A percentile compares a stretch with the other conserved stretches of the same genome.
Evolutionary conservation across 2,888 invertebrate genomes (phyloP).

Genomic region (Sinhomidia bicolor): DNA sequence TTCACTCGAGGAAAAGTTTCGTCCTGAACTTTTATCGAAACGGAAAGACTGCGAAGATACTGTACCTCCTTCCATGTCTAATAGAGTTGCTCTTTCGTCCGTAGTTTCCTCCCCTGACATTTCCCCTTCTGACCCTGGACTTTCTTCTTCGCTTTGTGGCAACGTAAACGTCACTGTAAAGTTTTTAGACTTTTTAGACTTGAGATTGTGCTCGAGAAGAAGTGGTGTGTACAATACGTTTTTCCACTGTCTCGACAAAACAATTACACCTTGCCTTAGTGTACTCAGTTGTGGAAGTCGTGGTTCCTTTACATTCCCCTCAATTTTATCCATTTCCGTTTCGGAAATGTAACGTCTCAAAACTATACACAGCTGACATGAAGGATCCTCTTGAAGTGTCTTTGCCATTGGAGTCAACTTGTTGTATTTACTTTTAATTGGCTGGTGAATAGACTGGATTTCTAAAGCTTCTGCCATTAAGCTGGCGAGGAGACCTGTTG

Average conservation of each 20-base stretch:
- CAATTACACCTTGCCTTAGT: slow-evolving; percentile 97
- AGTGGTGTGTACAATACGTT: slow-evolving; percentile 96
- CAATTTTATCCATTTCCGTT: slow-evolving; percentile 89
- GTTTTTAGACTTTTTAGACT: slow-evolving; percentile 87
- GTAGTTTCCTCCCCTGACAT: slow-evolving; percentile 84
- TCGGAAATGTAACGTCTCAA: slow-evolving; percentile 92
- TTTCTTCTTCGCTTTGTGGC: slow-evolving; percentile 88
- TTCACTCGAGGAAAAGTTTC: slow-evolving; percentile 75
- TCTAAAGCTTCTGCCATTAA: slow-evolving; percentile 97
- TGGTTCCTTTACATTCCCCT: slow-evolving; percentile 90
- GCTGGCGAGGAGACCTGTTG: slow-evolving; percentile 94
- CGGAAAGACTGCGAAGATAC: slow-evolving; percentile 78
- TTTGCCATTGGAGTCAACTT: slow-evolving; percentile 93
- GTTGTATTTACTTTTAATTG: slow-evolving; percentile 93
- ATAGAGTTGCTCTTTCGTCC: slow-evolving; percentile 88
- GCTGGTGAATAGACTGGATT: slow-evolving; percentile 90
- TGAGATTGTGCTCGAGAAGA: slow-evolving; percentile 92
- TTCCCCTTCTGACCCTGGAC: slow-evolving; percentile 83
- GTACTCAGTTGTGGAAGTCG: slow-evolving; percentile 94
- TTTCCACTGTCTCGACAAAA: slow-evolving; percentile 98
- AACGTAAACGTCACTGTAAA: slow-evolving; percentile 94
- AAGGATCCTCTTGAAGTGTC: slow-evolving; percentile 97
- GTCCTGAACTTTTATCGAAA: slow-evolving; percentile 76
- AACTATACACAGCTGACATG: slow-evolving; percentile 95
- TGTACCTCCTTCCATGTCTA: slow-evolving; percentile 83